Evolutionary conservation across 23 tunicate genomes (phyloP).

Genomic region (Halocynthia aurantium): DNA sequence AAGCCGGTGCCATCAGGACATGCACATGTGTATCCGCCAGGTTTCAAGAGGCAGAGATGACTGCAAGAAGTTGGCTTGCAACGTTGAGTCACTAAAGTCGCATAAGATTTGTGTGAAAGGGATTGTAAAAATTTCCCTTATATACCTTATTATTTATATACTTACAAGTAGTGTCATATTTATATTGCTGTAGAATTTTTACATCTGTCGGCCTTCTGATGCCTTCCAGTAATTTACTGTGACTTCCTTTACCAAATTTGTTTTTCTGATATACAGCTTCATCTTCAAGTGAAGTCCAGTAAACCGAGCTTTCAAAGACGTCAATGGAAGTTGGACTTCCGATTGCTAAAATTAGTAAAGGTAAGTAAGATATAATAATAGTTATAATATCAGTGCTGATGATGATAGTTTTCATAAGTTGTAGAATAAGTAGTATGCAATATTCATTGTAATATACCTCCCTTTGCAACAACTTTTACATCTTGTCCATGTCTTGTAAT

Average conservation of each 20-base stretch:
- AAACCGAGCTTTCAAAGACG: conserved; percentile 69
- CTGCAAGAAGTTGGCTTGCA: conserved; percentile 63
- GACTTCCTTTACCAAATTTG: conserved; percentile 72
- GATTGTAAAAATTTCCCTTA: not conserved
- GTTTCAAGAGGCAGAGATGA: conserved; percentile 68
- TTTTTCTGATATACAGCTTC: conserved; percentile 39
- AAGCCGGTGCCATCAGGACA: conserved; percentile 82
- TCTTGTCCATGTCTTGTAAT: conserved; percentile 23
- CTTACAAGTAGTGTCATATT: conserved; percentile 43
- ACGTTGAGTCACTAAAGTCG: conserved; percentile 35
- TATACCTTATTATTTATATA: not conserved
- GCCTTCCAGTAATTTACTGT: conserved; percentile 26
- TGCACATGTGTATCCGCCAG: conserved; percentile 63
- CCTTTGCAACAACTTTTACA: conserved; percentile 28
- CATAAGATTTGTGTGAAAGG: not conserved
- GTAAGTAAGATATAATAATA: not conserved
- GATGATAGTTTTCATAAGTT: not conserved
- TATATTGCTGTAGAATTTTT: conserved; percentile 40
- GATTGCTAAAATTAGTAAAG: conserved; percentile 10
- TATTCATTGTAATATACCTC: conserved; percentile 22
- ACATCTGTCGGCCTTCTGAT: conserved; percentile 44
- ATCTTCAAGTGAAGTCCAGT: conserved; percentile 56
- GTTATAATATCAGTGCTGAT: not conserved
- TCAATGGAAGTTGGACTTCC: conserved; percentile 57
- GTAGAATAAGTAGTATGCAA: not conserved